A percentile compares a stretch with the other conserved stretches of the same genome.
phyloP scores from a whole-genome alignment of 2,113 vertebrate genomes.

The Abramis brama region DNA sequence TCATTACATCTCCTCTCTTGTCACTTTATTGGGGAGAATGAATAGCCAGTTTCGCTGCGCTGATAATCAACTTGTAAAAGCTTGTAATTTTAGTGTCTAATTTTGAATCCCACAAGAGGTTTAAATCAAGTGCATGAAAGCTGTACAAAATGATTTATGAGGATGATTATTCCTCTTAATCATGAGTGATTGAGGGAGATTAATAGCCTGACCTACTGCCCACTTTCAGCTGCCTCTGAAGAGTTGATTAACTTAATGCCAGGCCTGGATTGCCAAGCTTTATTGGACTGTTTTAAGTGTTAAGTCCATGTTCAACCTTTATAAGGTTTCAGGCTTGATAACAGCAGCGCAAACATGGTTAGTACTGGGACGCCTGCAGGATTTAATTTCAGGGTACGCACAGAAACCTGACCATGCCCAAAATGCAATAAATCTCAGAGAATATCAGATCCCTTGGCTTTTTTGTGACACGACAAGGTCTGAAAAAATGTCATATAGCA shows the following conservation, averaged over 20 bases:
- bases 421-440: not conserved
- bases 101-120: slow-evolving; percentile 1
- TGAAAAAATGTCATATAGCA: not conserved
- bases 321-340: slow-evolving; percentile 21
- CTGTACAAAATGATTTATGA: slow-evolving; percentile 35
- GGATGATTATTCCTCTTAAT: slow-evolving; percentile 48
- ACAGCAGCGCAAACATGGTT: slow-evolving; percentile 6
- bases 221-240: slow-evolving; percentile 36
- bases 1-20: slow-evolving; percentile 19
- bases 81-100: slow-evolving; percentile 37
- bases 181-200: slow-evolving; percentile 42
- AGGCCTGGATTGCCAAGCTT: slow-evolving; percentile 8
- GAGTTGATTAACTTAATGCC: slow-evolving; percentile 43
- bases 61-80: slow-evolving; percentile 28
- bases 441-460: not conserved
- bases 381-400: not conserved
- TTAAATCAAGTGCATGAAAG: slow-evolving; percentile 39
- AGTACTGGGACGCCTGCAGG: not conserved
- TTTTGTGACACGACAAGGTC: not conserved
- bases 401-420: not conserved
- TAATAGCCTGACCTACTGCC: slow-evolving; percentile 50
- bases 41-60: slow-evolving; percentile 21
- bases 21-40: slow-evolving; percentile 10
- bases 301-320: slow-evolving; percentile 1
- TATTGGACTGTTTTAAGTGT: slow-evolving; percentile 34